phyloP scores from a whole-genome alignment of 2,888 invertebrate species.

The Leptinotarsa tumamoca region DNA sequence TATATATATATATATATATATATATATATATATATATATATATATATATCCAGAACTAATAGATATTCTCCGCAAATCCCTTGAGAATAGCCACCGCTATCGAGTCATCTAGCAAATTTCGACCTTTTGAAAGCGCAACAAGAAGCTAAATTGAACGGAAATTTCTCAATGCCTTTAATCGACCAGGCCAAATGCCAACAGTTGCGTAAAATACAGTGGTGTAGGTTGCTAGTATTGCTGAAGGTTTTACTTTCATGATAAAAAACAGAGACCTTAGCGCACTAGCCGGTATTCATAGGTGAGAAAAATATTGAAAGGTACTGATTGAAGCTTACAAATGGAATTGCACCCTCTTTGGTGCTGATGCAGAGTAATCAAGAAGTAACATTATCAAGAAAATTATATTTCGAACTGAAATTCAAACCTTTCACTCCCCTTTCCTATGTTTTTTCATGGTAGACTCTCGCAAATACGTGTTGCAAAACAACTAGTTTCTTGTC shows the following conservation, averaged over 20 bases:
- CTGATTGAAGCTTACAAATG: no score
- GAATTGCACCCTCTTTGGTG: no score
- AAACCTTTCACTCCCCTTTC: no score
- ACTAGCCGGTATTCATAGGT: neutral
- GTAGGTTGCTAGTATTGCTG: neutral
- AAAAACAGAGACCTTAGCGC: no score
- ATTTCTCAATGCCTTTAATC: conserved; percentile 61
- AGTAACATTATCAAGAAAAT: no score
- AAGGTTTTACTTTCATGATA: neutral
- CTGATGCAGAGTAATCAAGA: no score
- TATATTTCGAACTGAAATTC: no score
- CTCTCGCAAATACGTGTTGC: no score
- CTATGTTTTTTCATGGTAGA: no score
- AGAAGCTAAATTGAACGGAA: conserved; percentile 64
- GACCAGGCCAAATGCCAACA: conserved; percentile 61
- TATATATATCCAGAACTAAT: neutral
- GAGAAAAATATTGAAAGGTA: neutral
- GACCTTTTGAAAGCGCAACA: conserved; percentile 58
- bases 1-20: no score
- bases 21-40: no score
- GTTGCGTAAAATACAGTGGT: conserved; percentile 45
- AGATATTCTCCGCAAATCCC: neutral
- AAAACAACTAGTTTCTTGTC: no score
- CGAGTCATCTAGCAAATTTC: conserved; percentile 42
- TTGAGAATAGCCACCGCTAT: neutral